A percentile compares a stretch with the other conserved stretches of the same genome.
These are phyloP conservation scores for Oppia nitens DNA, from an alignment of 1,140 invertebrate genomes.

Conservation along the genomic window DNA sequence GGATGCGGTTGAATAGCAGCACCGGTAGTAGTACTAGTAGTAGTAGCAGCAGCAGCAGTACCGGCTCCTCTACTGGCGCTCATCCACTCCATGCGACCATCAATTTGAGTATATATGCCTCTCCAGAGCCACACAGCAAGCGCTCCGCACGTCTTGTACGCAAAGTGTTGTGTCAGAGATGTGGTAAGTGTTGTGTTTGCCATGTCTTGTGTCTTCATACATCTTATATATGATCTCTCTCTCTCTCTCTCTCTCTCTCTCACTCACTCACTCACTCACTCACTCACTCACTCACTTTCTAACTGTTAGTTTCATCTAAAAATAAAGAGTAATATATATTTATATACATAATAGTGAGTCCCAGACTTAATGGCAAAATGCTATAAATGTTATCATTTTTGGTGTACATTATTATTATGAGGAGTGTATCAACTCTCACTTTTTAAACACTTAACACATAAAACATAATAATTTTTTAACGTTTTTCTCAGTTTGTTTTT, in stretches of 20 bases:
- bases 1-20: not conserved
- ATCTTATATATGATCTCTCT: not conserved
- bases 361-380: no score
- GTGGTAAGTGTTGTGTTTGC: constrained; percentile 14
- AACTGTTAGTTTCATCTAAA: no score
- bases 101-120: constrained; percentile 7
- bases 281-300: no score
- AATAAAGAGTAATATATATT: no score
- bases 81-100: not conserved
- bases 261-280: not conserved
- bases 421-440: no score
- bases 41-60: not conserved
- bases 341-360: no score
- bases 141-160: constrained; percentile 12
- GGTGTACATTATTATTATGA: no score
- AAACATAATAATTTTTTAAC: no score
- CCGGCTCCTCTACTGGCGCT: not conserved
- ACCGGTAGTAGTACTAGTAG: constrained; percentile 1
- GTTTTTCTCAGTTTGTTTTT: no score
- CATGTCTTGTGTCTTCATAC: no score
- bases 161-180: constrained; percentile 10
- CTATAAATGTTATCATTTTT: no score
- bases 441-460: no score
- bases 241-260: not conserved
- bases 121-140: constrained; percentile 12